Conservation (phyloP, 2,888 invertebrate species). For the Phyllotreta striolata region DNA sequence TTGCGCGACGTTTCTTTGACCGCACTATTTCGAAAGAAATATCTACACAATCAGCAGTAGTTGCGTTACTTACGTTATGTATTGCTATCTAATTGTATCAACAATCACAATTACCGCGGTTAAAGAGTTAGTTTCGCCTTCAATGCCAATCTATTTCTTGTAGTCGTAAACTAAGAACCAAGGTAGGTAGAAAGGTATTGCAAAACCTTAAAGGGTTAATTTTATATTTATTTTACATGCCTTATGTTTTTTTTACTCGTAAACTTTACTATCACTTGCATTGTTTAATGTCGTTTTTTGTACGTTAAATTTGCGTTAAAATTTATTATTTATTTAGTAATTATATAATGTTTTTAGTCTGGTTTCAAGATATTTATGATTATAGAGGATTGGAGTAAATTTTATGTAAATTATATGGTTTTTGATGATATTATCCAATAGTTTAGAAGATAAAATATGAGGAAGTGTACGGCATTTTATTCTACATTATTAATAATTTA, state of each 20-base stretch:
- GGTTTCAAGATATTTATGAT: too few species aligned
- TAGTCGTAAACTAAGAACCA: constrained; percentile 49
- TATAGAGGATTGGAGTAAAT: too few species aligned
- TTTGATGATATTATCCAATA: too few species aligned
- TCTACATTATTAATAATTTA: too few species aligned
- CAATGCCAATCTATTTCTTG: constrained; percentile 56
- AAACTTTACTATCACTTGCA: not conserved
- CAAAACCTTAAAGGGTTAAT: constrained; percentile 24
- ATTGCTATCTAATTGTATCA: constrained; percentile 58
- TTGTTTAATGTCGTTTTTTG: too few species aligned
- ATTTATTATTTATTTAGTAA: too few species aligned
- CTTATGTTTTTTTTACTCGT: not conserved
- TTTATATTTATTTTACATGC: constrained; percentile 9
- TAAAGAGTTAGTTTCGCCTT: constrained; percentile 46
- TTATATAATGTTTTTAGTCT: too few species aligned
- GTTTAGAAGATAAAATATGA: too few species aligned
- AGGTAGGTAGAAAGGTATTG: constrained; percentile 32
- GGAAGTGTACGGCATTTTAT: too few species aligned
- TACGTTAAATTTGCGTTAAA: too few species aligned
- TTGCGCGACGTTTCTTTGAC: constrained; percentile 24
- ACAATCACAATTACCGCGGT: constrained; percentile 54
- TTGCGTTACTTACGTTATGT: constrained; percentile 47
- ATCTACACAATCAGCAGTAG: constrained; percentile 46
- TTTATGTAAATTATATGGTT: too few species aligned
- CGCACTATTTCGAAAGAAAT: constrained; percentile 35